A percentile compares a stretch with the other conserved stretches of the same genome.
Evolutionary conservation across 2,113 vertebrate species (phyloP).

Genomic region (Cervus canadensis): DNA sequence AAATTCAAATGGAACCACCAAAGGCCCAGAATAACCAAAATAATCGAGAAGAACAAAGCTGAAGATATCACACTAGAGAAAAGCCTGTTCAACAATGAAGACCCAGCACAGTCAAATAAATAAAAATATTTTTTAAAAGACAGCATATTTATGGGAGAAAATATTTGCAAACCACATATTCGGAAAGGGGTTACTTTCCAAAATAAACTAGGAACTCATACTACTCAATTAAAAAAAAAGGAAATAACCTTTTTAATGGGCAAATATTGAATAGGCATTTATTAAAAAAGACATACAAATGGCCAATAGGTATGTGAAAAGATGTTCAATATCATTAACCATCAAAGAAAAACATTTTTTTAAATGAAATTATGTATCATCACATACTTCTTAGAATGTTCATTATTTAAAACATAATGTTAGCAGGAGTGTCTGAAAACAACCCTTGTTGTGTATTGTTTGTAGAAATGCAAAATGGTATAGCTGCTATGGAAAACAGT

Average conservation of each 20-base stretch:
- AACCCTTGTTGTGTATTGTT: neutral
- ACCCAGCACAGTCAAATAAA: neutral
- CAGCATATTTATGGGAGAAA: neutral
- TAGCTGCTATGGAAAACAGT: neutral
- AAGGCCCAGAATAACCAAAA: neutral
- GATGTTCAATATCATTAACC: neutral
- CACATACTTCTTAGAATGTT: neutral
- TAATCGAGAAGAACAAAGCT: neutral
- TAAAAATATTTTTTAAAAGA: neutral
- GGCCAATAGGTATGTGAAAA: neutral
- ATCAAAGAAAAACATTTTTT: neutral
- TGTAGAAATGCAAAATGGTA: neutral
- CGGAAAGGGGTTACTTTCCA: neutral
- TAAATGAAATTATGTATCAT: neutral
- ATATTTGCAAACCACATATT: neutral
- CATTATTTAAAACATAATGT: neutral
- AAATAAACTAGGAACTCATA: neutral
- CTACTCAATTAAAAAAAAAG: neutral
- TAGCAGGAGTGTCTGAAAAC: neutral
- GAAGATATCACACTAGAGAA: neutral
- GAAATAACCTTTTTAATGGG: neutral
- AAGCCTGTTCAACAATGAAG: neutral
- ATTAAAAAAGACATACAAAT: neutral
- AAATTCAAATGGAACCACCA: neutral
- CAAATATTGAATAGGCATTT: neutral